Evolutionary conservation across 2,113 vertebrate genomes (phyloP), one percentile per base, ranked within the genome.

Genomic region (Leucopsar rothschildi): DNA sequence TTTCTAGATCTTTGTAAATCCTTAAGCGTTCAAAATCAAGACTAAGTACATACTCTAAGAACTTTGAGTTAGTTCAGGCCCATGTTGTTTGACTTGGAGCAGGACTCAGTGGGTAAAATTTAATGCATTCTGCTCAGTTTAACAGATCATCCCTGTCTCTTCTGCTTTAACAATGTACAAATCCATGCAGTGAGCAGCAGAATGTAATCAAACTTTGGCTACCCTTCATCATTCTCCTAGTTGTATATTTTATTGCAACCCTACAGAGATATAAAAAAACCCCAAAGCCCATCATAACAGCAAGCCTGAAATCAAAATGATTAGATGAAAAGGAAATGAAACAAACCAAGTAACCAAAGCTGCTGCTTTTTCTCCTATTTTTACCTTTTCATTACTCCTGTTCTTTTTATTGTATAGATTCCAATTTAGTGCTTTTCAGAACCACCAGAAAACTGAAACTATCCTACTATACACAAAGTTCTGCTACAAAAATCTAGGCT

Each of bases 321-420:
- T 55, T 69, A 40, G 6, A 87, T 39, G 37, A 47, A 89, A 65
- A 66, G 31, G 9, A 85, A 93, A 68, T n/a, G 5, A 89, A 94
- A 84, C 16, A 79, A 87, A 68, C 4, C 15, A 77, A 91, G 89
- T 29, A 0, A 78, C 10, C 12, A 55, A 78, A 87, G 27, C 7
- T 13, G 2, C 17, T 60, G 15, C 5, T n/a, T n/a, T 12, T 2
- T 3, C 5, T 4, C 31, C 9, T 3, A 25, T 44, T 25, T 6
- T 56, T 4, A 8, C 5, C 0, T 65, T 63, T 80, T 44, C 5
- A 42, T 65, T 12, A n/a, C 0, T 11, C 4, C 4, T 60, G 25
- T 59, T 56, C 7, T 76, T 80, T 80, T 77, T 45, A 56, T 23
- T 29, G 4, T 28, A 35, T 31, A 60, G 12, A 70, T 78, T 90